Evolutionary conservation across 2,113 vertebrate species (phyloP), one percentile per base, ranked within the genome.

Genomic region (Leptobrachium ailaonicum): DNA sequence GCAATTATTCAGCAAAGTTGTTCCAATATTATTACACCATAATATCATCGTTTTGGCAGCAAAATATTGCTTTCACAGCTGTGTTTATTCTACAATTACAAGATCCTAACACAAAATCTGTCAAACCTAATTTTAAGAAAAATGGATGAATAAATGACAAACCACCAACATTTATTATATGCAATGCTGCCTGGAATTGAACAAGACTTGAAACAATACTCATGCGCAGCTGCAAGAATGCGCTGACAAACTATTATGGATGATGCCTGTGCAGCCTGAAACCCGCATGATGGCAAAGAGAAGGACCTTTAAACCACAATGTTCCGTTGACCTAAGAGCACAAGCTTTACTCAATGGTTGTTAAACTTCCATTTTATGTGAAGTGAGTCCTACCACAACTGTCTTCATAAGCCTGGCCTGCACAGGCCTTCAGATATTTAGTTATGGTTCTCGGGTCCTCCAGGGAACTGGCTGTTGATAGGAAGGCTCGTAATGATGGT

Each of bases 401-500:
- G 63, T 47, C 41, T 67, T 10, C 66, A 40, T 66, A 45, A 40
- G 54, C 41, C 20, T 67, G 54, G 3, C 13, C 32, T 6, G 8
- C 13, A 42, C 32, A 69, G 66, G 67, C 72, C 45, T 69, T 68
- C 53, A 53, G 63, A 58, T 7, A 42, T 68, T 10, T 54, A 74
- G 71, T 73, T 44, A 79, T 54, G 32, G 64, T 32, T 81, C 62
- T 73, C 13, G 32, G 1, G 68, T 7, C 67, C 71, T 41, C 54
- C 20, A 45, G 63, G 72, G 45, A 67, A 56, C 47, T 41, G n/a
- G 62, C 40, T 32, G 47, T 80, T 74, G 71, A 74, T 75, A 60
- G 71, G 71, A 80, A 67, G 10, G n/a, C 75, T 63, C n/a, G 47
- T 77, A 73, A 67, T 77, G 68, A 73, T 56, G 50, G 70, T 50